A percentile compares a stretch with the other conserved stretches of the same genome.
Conservation (phyloP, 2,113 vertebrate genomes). For the Poeciliopsis turrubarensis region DNA sequence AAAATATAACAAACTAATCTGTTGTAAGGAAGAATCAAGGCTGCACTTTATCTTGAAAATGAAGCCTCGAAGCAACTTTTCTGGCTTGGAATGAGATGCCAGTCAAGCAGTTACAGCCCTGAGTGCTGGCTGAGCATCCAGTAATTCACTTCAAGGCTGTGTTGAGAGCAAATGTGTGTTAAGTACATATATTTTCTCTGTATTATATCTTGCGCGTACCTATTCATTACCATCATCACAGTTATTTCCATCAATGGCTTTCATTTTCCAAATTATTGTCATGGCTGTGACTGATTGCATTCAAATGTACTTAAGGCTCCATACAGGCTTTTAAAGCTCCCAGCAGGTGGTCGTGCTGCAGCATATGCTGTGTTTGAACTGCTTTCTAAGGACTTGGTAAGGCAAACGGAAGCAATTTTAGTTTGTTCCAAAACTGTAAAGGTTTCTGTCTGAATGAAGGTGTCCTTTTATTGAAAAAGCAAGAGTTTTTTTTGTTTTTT, state of each 20-base stretch:
- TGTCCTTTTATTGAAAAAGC: too few relatives aligned
- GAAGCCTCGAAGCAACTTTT: constrained; percentile 36
- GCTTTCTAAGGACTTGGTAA: background rate
- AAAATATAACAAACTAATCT: constrained; percentile 38
- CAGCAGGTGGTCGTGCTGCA: constrained; percentile 8
- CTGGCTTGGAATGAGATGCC: constrained; percentile 32
- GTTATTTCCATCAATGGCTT: constrained; percentile 21
- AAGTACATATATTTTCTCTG: constrained; percentile 9
- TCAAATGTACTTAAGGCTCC: background rate
- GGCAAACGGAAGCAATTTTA: constrained; percentile 1
- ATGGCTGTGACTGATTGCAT: constrained; percentile 13
- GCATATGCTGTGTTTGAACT: background rate
- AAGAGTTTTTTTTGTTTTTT: too few relatives aligned
- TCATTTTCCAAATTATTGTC: constrained; percentile 6
- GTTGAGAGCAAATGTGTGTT: constrained; percentile 20
- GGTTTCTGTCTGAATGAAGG: too few relatives aligned
- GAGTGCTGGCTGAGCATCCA: constrained; percentile 23
- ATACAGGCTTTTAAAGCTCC: constrained; percentile 9
- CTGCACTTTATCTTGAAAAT: constrained; percentile 44
- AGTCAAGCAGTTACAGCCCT: constrained; percentile 36
- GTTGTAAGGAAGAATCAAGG: constrained; percentile 26
- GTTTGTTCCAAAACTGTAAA: too few relatives aligned
- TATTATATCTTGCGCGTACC: constrained; percentile 11
- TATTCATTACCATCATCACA: constrained; percentile 23
- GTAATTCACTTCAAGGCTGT: constrained; percentile 28